Base-by-base conservation (phyloP, 92 coral and sea anemone genomes). In the Meandrina meandrites region DNA sequence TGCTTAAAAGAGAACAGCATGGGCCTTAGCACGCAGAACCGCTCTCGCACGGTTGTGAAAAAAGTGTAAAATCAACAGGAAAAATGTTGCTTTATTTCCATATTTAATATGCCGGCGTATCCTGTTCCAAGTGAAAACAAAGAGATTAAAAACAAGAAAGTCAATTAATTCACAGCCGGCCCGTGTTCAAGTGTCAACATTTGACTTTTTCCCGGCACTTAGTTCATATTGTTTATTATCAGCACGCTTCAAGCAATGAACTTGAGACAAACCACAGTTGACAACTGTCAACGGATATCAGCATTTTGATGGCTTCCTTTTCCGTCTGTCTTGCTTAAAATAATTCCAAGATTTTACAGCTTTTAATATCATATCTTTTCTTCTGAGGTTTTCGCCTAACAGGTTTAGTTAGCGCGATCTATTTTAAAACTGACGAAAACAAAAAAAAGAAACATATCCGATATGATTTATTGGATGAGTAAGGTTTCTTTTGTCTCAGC, bases 101-200 rank as follows among this genome's bases (percentile, higher is more conserved):
- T 83, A 70, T 83, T 83, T 72, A 71, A 83, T 83, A 71, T 83
- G 19, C 67, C 50, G 36, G 79, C 69, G 35, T 73, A 83, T 83
- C 86, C 86, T 83, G 86, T 70, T 71, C 28, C 66, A 50, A 51
- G 54, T 70, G 53, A 83, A 83, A 83, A 83, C 86, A 71, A 73
- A 71, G 79, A 83, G 79, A 83, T 82, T 83, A 73, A 83, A 83
- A 70, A 19, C 32, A 16, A 48, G 68, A 70, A 69, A 83, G 69
- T 71, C 79, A 48, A 83, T 83, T 32, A 83, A 70, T n/a, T 72
- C 70, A 28, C 70, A 51, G 50, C 69, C 27, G 53, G 31, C 53
- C 8, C 53, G 47, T 71, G 50, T 37, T 40, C 18, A 47, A 30
- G 12, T 73, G 79, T 83, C 78, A 83, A 48, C 68, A 70, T n/a